These are phyloP conservation scores for Gymnocypris eckloni DNA, from an alignment of 2,797 vertebrate genomes.

Conservation along the genomic window DNA sequence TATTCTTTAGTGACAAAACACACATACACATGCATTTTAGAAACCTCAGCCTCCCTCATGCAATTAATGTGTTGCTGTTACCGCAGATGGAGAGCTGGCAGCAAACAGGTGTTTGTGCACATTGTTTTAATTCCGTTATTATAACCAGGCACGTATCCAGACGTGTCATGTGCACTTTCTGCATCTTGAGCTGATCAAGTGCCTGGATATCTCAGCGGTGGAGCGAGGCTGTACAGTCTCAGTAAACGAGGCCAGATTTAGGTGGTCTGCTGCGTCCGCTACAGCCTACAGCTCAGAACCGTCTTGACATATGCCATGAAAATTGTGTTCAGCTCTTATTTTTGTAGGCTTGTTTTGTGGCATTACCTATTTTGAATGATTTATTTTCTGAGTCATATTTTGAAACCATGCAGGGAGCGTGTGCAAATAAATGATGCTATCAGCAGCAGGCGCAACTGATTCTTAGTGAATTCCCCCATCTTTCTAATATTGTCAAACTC, in stretches of 20 bases:
- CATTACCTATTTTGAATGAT: neutral
- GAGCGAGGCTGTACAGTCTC: slow-evolving; percentile 1
- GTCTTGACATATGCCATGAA: neutral
- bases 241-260: slow-evolving; percentile 2
- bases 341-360: neutral
- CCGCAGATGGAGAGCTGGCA: neutral
- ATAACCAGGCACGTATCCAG: neutral
- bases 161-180: neutral
- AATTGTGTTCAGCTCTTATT: too few relatives aligned
- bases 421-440: neutral
- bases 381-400: neutral
- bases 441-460: neutral
- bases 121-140: neutral
- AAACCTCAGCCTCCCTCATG: neutral
- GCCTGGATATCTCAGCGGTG: neutral
- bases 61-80: neutral
- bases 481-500: neutral
- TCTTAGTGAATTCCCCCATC: neutral
- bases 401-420: neutral
- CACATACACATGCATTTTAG: neutral
- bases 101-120: neutral
- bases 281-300: neutral
- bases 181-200: neutral
- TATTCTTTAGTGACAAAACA: neutral
- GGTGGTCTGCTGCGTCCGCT: neutral